Evolutionary conservation across 1,140 invertebrate genomes (phyloP).

Genomic region (Ceratina australensis): DNA sequence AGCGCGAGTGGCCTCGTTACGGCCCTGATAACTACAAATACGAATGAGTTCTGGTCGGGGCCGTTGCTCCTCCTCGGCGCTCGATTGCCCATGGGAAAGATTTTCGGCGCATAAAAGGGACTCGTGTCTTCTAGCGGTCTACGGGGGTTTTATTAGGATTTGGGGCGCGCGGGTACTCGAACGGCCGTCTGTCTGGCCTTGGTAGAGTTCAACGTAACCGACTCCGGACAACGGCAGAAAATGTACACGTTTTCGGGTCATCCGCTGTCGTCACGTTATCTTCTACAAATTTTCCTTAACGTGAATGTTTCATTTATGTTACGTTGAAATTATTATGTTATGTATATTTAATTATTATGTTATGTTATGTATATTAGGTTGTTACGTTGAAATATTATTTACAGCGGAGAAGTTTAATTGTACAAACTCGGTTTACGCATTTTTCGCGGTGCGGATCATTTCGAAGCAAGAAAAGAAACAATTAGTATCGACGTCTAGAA

Average conservation of each 20-base stretch:
- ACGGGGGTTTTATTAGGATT: slow-evolving; percentile 63
- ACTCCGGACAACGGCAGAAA: not conserved
- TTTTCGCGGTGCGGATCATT: no score
- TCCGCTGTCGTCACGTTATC: not conserved
- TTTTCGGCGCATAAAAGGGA: slow-evolving; percentile 61
- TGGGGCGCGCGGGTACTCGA: slow-evolving; percentile 54
- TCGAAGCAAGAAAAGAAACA: no score
- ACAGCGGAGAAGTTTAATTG: no score
- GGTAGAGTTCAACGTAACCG: slow-evolving; percentile 53
- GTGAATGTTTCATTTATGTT: no score
- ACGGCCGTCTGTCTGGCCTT: slow-evolving; percentile 51
- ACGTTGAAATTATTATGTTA: no score
- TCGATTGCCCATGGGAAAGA: slow-evolving; percentile 65
- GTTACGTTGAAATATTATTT: no score
- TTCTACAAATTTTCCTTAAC: no score
- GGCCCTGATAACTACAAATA: slow-evolving; percentile 57
- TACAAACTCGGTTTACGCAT: no score
- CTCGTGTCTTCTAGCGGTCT: slow-evolving; percentile 42
- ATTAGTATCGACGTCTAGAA: no score
- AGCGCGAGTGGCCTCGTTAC: slow-evolving; percentile 44
- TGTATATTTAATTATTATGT: no score
- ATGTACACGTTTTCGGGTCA: slow-evolving; percentile 11
- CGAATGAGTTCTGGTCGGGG: slow-evolving; percentile 52
- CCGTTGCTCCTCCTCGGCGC: slow-evolving; percentile 44
- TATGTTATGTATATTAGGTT: no score